Base-by-base conservation (phyloP, 2,888 invertebrate genomes). In the Tachina fera region DNA sequence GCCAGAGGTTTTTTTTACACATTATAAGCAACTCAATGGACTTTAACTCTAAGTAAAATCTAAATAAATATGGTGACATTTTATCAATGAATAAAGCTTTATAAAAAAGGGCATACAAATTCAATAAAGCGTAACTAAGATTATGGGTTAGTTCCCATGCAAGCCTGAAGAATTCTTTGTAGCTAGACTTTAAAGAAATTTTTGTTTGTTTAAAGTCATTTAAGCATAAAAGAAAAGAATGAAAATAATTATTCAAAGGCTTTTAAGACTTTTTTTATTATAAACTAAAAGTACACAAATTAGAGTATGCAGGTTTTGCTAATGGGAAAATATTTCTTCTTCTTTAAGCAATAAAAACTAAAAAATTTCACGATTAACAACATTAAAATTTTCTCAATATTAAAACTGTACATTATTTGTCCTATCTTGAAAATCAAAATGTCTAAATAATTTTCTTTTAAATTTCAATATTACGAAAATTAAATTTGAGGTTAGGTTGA, bases 401-500 rank as follows among this genome's bases (percentile, higher is more conserved):
- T 31, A 31, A 31, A 31, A 31, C 31, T 31, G 31, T 31, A 31
- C 31, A 31, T 31, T 5, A 31, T 31, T 31, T 31, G 1, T 3
- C 22, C 3, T 22, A 3, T 3, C 22, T 3, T 31, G 31, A 31
- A 31, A 4, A 31, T 0, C 31, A 31, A 31, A 31, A 31, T 31
- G 31, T 4, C 3, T 31, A 31, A 22, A 31, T 4, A 31, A 2
- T 3, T 31, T 31, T 31, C 31, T 31, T 31, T 31, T 31, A 31
- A 31, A 31, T 31, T 31, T 31, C 2, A 31, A 31, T 3, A 31
- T 31, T 31, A 31, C 31, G 31, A 31, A 31, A 31, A 31, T 31
- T 31, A 60, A 58, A 53, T 43, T 53, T 75, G 63, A 75, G 63
- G 75, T 63, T 75, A 63, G 22, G 10, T 75, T 53, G 51, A 75